Percentiles rank a stretch among this genome's conserved stretches.
phyloP scores from a whole-genome alignment of 2,888 invertebrate species.

The Athetis lepigone region DNA sequence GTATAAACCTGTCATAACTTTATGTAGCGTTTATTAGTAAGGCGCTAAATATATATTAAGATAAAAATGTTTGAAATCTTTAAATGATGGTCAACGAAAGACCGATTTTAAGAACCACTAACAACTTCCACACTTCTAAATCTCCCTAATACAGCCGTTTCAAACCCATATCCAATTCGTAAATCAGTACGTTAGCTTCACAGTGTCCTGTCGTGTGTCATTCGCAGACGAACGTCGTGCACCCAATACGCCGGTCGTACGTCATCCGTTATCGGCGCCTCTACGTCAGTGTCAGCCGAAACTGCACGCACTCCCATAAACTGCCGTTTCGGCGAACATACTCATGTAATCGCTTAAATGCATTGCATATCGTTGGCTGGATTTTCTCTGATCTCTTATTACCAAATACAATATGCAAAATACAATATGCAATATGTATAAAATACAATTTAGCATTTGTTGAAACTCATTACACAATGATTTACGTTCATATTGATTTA shows the following conservation, averaged over 20 bases:
- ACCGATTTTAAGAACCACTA: no score
- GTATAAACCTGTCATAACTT: no score
- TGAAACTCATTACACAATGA: neutral
- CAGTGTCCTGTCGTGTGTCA: conserved; percentile 62
- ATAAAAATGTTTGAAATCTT: neutral
- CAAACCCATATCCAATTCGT: conserved; percentile 36
- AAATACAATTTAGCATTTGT: no score
- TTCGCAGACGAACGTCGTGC: conserved; percentile 75
- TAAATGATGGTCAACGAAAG: neutral
- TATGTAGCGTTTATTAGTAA: no score
- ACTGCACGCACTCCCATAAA: conserved; percentile 65
- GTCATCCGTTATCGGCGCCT: conserved; percentile 83
- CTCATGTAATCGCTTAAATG: conserved; percentile 38
- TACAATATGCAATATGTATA: no score
- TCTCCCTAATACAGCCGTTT: neutral
- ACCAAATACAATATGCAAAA: no score
- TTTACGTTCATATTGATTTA: neutral
- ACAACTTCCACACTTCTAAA: neutral
- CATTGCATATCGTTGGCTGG: conserved; percentile 10
- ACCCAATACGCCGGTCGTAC: conserved; percentile 80
- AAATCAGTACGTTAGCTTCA: conserved; percentile 37
- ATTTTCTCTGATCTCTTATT: no score
- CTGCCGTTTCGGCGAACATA: conserved; percentile 64
- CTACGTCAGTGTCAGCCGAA: conserved; percentile 81
- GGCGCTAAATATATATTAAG: no score